phyloP scores from a whole-genome alignment of 1,140 invertebrate species.

The Scaptomyza pallida region DNA sequence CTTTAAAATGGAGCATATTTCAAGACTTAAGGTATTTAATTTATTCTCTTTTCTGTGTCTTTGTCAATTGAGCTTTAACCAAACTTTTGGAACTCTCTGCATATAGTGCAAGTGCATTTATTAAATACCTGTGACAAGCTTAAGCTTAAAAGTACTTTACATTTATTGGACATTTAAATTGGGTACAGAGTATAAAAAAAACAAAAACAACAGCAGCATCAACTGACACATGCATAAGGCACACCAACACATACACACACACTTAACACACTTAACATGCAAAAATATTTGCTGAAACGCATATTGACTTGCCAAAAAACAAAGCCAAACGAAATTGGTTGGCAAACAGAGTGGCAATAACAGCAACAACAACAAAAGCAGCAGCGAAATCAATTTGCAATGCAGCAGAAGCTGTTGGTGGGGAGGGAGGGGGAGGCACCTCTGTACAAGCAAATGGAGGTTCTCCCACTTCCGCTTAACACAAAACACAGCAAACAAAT shows the following conservation, averaged over 20 bases:
- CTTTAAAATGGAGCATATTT: not conserved
- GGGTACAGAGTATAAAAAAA: constrained; percentile 17
- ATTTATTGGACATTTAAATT: not conserved
- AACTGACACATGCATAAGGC: constrained; percentile 15
- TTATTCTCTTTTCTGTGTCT: no score
- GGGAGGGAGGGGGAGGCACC: no score
- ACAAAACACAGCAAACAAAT: constrained; percentile 70
- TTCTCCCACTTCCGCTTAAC: constrained; percentile 29
- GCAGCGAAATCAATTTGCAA: constrained; percentile 70
- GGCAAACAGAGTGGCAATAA: constrained; percentile 58
- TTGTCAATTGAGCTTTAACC: no score
- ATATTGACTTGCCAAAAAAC: constrained; percentile 74
- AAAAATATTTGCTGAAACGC: constrained; percentile 77
- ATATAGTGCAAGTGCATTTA: no score
- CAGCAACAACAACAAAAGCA: constrained; percentile 38
- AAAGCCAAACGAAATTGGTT: constrained; percentile 68
- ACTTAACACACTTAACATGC: constrained; percentile 34
- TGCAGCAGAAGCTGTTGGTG: constrained; percentile 22
- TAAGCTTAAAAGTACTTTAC: no score
- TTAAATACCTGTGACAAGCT: no score
- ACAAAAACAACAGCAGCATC: constrained; percentile 25
- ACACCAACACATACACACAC: constrained; percentile 20
- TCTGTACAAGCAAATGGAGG: not conserved
- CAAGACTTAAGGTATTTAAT: not conserved
- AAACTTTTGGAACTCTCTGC: no score